Conservation (phyloP, 2,113 vertebrate species). For the Peromyscus californicus region DNA sequence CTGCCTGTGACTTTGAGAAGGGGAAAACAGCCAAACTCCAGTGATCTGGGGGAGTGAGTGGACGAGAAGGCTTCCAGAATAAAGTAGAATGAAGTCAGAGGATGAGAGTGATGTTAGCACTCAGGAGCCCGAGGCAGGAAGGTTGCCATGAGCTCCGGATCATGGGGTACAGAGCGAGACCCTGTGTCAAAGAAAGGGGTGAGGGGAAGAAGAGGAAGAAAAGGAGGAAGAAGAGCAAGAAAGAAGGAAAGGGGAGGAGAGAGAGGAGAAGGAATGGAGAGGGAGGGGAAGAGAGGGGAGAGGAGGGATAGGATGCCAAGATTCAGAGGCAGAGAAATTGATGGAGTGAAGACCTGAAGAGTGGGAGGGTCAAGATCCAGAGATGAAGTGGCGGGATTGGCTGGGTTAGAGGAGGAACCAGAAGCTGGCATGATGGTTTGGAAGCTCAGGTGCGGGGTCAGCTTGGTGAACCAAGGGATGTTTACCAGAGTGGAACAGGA, state of each 20-base stretch:
- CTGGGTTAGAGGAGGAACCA: background rate
- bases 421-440: too few relatives aligned
- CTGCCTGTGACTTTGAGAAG: background rate
- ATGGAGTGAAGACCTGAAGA: background rate
- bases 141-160: rapidly evolving
- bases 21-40: background rate
- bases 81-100: background rate
- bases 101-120: background rate
- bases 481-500: background rate
- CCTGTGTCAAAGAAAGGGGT: background rate
- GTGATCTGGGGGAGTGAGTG: background rate
- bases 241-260: background rate
- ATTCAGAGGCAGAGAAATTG: too few relatives aligned
- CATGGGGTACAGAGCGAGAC: background rate
- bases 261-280: background rate
- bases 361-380: background rate
- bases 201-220: background rate
- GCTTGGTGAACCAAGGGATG: background rate
- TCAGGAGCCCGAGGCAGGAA: background rate
- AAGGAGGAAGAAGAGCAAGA: background rate
- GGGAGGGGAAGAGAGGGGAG: too few relatives aligned
- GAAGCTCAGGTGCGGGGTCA: background rate
- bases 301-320: background rate
- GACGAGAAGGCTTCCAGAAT: background rate
- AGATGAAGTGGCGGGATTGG: background rate